Base-by-base conservation (phyloP, 2,113 vertebrate species). In the Apteryx mantelli region DNA sequence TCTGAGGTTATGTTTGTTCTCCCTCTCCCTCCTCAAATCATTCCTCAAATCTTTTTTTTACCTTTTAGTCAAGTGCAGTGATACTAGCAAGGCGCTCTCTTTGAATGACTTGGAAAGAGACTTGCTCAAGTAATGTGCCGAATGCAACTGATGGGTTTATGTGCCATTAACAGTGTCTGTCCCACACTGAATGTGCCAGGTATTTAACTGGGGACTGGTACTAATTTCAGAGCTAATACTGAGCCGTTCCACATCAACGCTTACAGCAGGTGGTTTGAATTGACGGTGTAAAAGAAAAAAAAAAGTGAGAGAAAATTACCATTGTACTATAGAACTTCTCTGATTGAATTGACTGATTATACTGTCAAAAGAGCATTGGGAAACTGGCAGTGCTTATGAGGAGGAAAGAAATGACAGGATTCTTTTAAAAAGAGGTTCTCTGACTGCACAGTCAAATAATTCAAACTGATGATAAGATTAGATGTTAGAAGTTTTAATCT, bases 161-260 rank as follows among this genome's bases (percentile, higher is more conserved):
- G 97, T 97, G 98, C 98, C 97, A 98, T 99, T 99, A 98, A 98
- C 98, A 97, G 97, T 98, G 95, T 98, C 98, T 98, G 89, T 97
- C 97, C 98, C 96, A 96, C 91, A 73, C 93, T 70, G 94, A 97
- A 98, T 94, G 96, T 98, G 99, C 98, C 98, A 99, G 98, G 98
- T 98, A 98, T 99, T 99, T 99, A 99, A 98, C 98, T 98, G 98
- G 98, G 98, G 98, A 99, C 98, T 98, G 98, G 98, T 99, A 98
- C 99, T 99, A 99, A 99, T 99, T 99, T 99, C 99, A 98, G 98
- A 99, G 98, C 98, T 99, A 99, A 99, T 99, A 99, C 98, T 97
- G 98, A 99, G 98, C 98, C 28, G 98, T 99, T 99, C 99, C 98
- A 98, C 99, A 98, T 98, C 98, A 98, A 56, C 98, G 99, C 97